Evolutionary conservation across 2,797 vertebrate species (phyloP).

Genomic region (Pseudochromis fuscus): DNA sequence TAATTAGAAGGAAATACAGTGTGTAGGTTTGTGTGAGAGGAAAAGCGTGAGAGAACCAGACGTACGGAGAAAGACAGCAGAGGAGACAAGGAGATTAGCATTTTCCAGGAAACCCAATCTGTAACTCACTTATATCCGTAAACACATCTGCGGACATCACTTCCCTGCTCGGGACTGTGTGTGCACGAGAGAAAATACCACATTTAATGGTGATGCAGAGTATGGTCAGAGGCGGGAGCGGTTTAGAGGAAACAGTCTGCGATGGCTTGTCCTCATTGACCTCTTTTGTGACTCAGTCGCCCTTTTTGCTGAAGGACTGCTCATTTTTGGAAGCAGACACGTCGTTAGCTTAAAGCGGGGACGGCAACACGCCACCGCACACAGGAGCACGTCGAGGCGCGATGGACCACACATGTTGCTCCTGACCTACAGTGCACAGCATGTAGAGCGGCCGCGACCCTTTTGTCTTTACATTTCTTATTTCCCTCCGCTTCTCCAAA

Average conservation of each 20-base stretch:
- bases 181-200: slow-evolving; percentile 34
- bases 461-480: slow-evolving; percentile 35
- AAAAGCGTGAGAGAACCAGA: slow-evolving; percentile 1
- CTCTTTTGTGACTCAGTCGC: slow-evolving; percentile 54
- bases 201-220: slow-evolving; percentile 42
- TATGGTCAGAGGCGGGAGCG: slow-evolving; percentile 17
- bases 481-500: slow-evolving; percentile 28
- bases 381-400: slow-evolving; percentile 34
- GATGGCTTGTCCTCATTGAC: slow-evolving; percentile 51
- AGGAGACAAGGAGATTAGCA: slow-evolving; percentile 25
- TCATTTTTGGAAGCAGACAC: slow-evolving; percentile 46
- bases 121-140: slow-evolving; percentile 37
- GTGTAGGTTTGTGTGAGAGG: slow-evolving; percentile 14
- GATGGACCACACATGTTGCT: slow-evolving; percentile 75
- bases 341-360: slow-evolving; percentile 57
- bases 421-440: slow-evolving; percentile 49
- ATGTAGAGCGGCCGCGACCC: slow-evolving; percentile 32
- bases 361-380: slow-evolving; percentile 38
- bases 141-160: slow-evolving; percentile 50
- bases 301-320: slow-evolving; percentile 38
- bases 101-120: slow-evolving; percentile 36
- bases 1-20: slow-evolving; percentile 27
- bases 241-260: slow-evolving; percentile 44
- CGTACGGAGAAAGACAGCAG: not conserved
- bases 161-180: slow-evolving; percentile 5